A percentile compares a stretch with the other conserved stretches of the same genome.
Conservation (phyloP, 2,113 vertebrate species). For the Microcebus ravelobensis region DNA sequence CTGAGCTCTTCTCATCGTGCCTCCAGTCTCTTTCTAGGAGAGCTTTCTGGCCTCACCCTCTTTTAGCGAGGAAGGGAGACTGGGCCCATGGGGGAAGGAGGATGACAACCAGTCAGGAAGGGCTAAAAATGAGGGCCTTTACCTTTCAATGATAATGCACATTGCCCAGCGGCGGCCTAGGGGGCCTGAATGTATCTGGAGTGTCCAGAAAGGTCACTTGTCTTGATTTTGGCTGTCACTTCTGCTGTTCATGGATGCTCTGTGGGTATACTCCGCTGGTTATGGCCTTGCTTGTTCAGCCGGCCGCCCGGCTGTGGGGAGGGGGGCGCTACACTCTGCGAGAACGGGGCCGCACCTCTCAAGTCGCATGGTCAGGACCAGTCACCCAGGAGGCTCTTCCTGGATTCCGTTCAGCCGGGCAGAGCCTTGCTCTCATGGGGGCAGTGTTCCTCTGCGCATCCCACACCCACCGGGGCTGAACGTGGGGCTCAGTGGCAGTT, state of each 20-base stretch:
- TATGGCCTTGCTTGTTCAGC: not conserved
- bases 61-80: not conserved
- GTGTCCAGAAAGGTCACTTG: not conserved
- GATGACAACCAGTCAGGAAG: not conserved
- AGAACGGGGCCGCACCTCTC: not conserved
- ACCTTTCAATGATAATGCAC: not conserved
- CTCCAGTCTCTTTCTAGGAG: not conserved
- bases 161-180: rapidly evolving
- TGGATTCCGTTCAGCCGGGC: not conserved
- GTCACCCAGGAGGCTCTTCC: not conserved
- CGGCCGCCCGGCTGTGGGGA: not conserved
- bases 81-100: not conserved
- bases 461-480: rapidly evolving
- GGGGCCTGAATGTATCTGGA: not conserved
- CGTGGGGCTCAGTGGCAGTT: not conserved
- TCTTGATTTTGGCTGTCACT: conserved; percentile 24
- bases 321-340: rapidly evolving
- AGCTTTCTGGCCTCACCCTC: not conserved
- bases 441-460: not conserved
- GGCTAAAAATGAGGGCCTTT: not conserved
- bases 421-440: not conserved
- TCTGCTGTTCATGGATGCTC: not conserved
- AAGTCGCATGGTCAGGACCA: not conserved
- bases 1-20: not conserved
- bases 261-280: not conserved